Evolutionary conservation across 1,140 invertebrate species (phyloP).

Genomic region (Lordiphosa mommai): DNA sequence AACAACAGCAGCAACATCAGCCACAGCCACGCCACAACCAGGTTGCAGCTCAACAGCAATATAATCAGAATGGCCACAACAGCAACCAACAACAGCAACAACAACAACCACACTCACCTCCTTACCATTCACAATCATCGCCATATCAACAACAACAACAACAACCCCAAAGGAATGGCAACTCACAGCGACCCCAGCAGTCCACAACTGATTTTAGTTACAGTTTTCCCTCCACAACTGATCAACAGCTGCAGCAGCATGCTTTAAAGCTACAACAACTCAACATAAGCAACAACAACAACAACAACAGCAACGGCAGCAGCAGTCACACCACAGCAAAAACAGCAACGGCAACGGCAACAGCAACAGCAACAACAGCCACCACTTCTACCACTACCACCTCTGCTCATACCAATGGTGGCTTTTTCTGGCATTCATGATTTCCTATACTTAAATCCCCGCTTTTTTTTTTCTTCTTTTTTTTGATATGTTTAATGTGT

Average conservation of each 20-base stretch:
- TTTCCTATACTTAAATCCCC: constrained; percentile 36
- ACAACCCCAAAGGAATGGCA: constrained; percentile 9
- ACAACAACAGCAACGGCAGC: constrained; percentile 7
- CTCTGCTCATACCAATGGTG: constrained; percentile 14
- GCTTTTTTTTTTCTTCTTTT: constrained; percentile 44
- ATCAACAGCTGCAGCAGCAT: constrained; percentile 8
- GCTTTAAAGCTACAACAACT: constrained; percentile 4
- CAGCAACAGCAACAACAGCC: constrained; percentile 1
- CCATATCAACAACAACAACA: constrained; percentile 13
- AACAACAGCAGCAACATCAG: constrained; percentile 17
- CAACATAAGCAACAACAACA: constrained; percentile 12
- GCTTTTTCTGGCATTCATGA: constrained; percentile 58
- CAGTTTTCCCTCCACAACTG: constrained; percentile 4
- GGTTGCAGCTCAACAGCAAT: constrained; percentile 13
- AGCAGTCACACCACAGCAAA: constrained; percentile 12
- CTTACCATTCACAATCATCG: constrained; percentile 4
- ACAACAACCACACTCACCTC: not conserved
- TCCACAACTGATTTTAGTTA: constrained; percentile 3
- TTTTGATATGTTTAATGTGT: constrained; percentile 50
- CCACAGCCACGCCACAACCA: constrained; percentile 12
- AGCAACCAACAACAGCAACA: constrained; percentile 3
- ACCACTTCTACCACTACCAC: constrained; percentile 1
- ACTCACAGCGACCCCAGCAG: constrained; percentile 2
- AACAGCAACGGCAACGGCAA: constrained; percentile 17
- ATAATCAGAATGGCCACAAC: constrained; percentile 10